Percentiles rank a stretch among this genome's conserved stretches.
Conservation (phyloP, 2,797 vertebrate genomes). For the Triplophysa bombifrons region DNA sequence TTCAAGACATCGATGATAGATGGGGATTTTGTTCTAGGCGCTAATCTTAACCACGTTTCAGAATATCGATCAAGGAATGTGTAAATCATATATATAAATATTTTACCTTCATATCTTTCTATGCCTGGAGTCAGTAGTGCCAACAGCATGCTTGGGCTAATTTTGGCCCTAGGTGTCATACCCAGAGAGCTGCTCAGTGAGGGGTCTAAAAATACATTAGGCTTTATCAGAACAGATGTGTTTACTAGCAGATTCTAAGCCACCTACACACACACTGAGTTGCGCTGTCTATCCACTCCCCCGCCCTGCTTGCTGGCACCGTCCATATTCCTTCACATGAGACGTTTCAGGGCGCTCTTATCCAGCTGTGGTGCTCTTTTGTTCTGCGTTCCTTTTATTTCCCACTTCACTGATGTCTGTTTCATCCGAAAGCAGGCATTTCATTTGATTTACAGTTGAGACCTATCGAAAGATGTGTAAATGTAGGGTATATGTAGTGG, state of each 20-base stretch:
- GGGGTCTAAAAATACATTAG: conserved; percentile 51
- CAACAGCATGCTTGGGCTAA: conserved; percentile 41
- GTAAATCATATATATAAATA: not conserved
- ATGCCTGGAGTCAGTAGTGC: conserved; percentile 7
- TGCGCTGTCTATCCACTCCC: not conserved
- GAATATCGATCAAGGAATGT: not conserved
- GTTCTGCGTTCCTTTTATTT: not conserved
- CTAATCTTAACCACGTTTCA: not conserved
- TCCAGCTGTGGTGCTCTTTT: conserved; percentile 1
- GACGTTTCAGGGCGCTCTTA: conserved; percentile 22
- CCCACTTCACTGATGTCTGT: conserved; percentile 3
- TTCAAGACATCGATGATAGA: no score
- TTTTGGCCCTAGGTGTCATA: conserved; percentile 46
- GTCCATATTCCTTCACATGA: conserved; percentile 3
- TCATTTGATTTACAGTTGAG: conserved; percentile 18
- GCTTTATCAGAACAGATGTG: conserved; percentile 61
- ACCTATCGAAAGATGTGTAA: not conserved
- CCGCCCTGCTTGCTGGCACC: not conserved
- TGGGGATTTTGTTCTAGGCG: no score
- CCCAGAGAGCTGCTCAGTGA: conserved; percentile 29
- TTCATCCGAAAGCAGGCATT: not conserved
- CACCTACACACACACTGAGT: conserved; percentile 9
- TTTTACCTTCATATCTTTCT: not conserved
- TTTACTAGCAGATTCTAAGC: conserved; percentile 48
- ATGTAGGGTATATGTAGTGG: conserved; percentile 32